Base-by-base conservation (phyloP, 2,797 vertebrate species). In the Masticophis lateralis region DNA sequence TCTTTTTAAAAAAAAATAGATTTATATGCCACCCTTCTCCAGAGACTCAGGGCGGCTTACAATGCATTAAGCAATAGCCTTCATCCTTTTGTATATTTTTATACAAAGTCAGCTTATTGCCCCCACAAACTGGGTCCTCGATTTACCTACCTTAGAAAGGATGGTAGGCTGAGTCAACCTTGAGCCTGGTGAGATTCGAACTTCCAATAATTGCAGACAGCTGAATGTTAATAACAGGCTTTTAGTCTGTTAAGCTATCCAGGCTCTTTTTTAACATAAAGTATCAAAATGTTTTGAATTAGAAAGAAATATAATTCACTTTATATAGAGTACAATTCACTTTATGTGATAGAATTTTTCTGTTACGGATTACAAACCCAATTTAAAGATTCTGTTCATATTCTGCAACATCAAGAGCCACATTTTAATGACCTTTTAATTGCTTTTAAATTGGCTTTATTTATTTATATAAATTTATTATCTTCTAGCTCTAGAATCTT, bases 251-350 rank as follows among this genome's bases (percentile, higher is more conserved):
- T 37, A 37, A 37, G 37, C 37, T 37, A 37, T 37, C 37, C 37
- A 37, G 37, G 37, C 37, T 37, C 37, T 37, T 92, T 92, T 88
- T 27, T 22, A 47, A 47, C 47, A 47, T 47, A 47, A 47, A 47
- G 47, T 47, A 47, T 47, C 74, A 13, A 7, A 88, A 86, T 28
- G 5, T 27, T 63, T 25, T 43, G 66, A 95, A 89, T 94, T 91
- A 93, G 95, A 91, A 1, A 27, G 87, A 86, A 94, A 95, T 74
- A 55, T 6, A 94, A 87, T 88, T 60, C 27, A 32, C 61, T 88
- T 93, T 28, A 0, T 43, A 43, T 43, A 43, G 43, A 94, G 94
- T 74, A 55, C 5, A 94, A 88, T 88, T 60, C 27, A 32, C 61
- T 88, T 93, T 28, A 0, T 32, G 90, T 95, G 93, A 37, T 53